phyloP scores from a whole-genome alignment of 2,113 vertebrate genomes.

The Gallinago undulata region DNA sequence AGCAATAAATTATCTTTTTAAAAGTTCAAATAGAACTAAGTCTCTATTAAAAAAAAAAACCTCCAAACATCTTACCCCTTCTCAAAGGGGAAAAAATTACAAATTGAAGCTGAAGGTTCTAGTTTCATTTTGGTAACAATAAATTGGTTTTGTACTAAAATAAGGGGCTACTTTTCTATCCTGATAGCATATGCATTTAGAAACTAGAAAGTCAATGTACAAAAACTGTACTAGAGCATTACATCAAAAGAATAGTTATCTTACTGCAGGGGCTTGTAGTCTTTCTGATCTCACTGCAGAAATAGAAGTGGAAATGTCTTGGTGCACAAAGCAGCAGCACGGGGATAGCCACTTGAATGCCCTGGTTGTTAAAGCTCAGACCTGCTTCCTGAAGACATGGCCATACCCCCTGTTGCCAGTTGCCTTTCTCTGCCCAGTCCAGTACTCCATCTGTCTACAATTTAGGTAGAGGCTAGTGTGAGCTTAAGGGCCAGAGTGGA shows the following conservation, averaged over 20 bases:
- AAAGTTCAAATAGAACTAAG: background rate
- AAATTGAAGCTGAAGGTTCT: background rate
- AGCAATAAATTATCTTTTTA: background rate
- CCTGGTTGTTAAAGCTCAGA: background rate
- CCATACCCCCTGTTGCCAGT: accelerated
- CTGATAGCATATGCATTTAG: background rate
- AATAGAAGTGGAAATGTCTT: background rate
- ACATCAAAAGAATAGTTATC: background rate
- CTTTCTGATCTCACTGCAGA: background rate
- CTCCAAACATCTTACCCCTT: background rate
- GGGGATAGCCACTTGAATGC: background rate
- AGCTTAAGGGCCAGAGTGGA: background rate
- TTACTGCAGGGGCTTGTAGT: background rate
- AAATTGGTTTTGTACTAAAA: background rate
- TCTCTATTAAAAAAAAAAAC: background rate
- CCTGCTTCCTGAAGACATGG: background rate
- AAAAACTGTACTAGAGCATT: background rate
- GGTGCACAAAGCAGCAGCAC: background rate
- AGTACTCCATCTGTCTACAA: background rate
- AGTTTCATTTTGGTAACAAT: background rate
- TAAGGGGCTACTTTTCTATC: background rate
- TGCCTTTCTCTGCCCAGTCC: background rate
- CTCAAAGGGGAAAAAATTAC: background rate
- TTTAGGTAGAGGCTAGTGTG: background rate
- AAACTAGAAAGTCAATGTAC: background rate